A percentile compares a stretch with the other conserved stretches of the same genome.
Conservation (phyloP, 2,113 vertebrate species). For the Lamprologus speciosus region DNA sequence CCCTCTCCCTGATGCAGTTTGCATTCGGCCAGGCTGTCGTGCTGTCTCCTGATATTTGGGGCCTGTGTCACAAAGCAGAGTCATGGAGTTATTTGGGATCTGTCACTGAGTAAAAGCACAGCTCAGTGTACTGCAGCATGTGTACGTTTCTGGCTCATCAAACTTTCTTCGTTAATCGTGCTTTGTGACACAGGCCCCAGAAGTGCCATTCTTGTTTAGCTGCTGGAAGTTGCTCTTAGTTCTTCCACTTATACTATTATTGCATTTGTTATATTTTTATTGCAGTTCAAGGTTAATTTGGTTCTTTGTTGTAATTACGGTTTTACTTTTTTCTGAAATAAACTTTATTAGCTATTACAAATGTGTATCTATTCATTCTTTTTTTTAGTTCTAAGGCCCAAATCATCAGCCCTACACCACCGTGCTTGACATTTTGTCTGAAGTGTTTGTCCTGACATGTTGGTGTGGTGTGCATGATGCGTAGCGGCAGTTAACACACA, state of each 20-base stretch:
- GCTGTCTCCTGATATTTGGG: conserved; percentile 27
- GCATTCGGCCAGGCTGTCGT: conserved; percentile 17
- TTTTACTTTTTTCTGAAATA: conserved; percentile 57
- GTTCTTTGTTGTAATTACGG: conserved; percentile 60
- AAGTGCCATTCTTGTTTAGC: conserved; percentile 43
- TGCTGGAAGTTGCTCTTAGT: conserved; percentile 57
- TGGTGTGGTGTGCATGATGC: neutral
- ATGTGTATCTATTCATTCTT: neutral
- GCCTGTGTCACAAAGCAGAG: neutral
- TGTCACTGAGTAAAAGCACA: neutral
- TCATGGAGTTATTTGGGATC: neutral
- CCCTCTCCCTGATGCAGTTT: conserved; percentile 8
- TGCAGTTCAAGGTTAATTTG: conserved; percentile 42
- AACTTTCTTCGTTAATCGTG: neutral
- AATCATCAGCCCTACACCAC: neutral
- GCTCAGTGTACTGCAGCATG: neutral
- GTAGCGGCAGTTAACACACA: neutral
- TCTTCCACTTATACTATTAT: conserved; percentile 53
- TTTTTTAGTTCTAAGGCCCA: neutral
- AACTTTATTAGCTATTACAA: conserved; percentile 52
- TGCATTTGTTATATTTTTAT: conserved; percentile 52
- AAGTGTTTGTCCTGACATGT: neutral
- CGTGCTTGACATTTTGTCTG: neutral
- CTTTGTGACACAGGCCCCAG: conserved; percentile 6
- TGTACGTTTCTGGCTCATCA: neutral